Conservation (phyloP, 2,113 vertebrate genomes). For the Labeo rohita region DNA sequence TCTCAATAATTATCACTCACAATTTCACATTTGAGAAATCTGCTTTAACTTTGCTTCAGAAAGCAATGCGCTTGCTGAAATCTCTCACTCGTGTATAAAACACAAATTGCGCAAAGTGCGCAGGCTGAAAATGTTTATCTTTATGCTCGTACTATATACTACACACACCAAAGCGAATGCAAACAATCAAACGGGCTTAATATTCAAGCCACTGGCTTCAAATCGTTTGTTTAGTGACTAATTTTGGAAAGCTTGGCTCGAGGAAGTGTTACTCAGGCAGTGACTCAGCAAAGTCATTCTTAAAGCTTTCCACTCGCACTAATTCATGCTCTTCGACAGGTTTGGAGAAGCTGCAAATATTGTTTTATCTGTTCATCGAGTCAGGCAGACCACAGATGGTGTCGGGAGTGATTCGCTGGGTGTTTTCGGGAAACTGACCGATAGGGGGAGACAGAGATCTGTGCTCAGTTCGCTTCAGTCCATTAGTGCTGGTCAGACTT, state of each 20-base stretch:
- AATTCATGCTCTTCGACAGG: background rate
- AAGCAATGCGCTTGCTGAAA: background rate
- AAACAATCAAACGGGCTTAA: background rate
- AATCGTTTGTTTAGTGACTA: background rate
- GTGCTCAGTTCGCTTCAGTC: background rate
- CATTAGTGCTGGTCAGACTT: background rate
- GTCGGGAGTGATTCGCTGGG: background rate
- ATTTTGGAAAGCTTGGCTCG: background rate
- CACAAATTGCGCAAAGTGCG: background rate
- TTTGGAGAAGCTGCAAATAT: background rate
- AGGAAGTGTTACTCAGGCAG: background rate
- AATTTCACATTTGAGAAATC: slow-evolving; percentile 9
- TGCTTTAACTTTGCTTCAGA: background rate
- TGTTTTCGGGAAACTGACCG: slow-evolving; percentile 52
- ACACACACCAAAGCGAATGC: background rate
- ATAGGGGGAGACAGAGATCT: slow-evolving; percentile 84
- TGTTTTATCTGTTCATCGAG: background rate
- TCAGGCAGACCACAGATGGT: background rate
- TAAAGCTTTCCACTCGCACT: slow-evolving; percentile 8
- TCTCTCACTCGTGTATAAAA: background rate
- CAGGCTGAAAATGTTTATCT: background rate
- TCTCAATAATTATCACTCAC: background rate
- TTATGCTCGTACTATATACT: too few species aligned
- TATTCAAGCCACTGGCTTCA: background rate
- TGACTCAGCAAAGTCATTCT: background rate